A percentile compares a stretch with the other conserved stretches of the same genome.
These are phyloP conservation scores for Gallinago media DNA, from an alignment of 2,113 vertebrate genomes.

Conservation along the genomic window DNA sequence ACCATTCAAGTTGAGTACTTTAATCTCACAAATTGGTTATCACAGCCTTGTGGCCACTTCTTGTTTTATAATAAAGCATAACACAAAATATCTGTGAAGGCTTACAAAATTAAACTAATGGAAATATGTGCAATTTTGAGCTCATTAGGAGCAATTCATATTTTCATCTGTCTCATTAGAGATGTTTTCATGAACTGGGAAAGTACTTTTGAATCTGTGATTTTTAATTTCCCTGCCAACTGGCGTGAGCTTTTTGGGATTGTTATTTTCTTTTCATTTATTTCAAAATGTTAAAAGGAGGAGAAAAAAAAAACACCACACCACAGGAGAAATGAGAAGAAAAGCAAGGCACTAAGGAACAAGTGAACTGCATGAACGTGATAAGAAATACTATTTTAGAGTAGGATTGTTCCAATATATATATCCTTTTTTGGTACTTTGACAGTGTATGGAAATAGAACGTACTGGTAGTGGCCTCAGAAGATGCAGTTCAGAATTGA, in stretches of 20 bases:
- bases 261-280: constrained; percentile 71
- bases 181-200: constrained; percentile 77
- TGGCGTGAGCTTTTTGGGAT: constrained; percentile 51
- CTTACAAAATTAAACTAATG: constrained; percentile 80
- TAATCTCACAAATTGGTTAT: constrained; percentile 84
- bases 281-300: constrained; percentile 65
- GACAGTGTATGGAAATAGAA: neutral
- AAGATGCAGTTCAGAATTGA: neutral
- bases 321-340: constrained; percentile 22
- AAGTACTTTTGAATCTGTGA: constrained; percentile 73
- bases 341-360: constrained; percentile 17
- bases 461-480: neutral
- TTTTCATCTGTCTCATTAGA: constrained; percentile 83
- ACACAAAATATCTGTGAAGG: constrained; percentile 81
- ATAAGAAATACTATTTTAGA: constrained; percentile 17
- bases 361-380: neutral
- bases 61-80: constrained; percentile 82
- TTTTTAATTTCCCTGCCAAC: constrained; percentile 72
- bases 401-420: neutral
- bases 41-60: constrained; percentile 82
- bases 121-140: constrained; percentile 77
- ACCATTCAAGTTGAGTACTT: constrained; percentile 78
- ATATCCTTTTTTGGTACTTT: neutral
- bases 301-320: neutral
- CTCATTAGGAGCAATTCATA: constrained; percentile 83